These are phyloP conservation scores for Hypanus sabinus DNA, from an alignment of 2,113 vertebrate genomes.

Conservation along the genomic window DNA sequence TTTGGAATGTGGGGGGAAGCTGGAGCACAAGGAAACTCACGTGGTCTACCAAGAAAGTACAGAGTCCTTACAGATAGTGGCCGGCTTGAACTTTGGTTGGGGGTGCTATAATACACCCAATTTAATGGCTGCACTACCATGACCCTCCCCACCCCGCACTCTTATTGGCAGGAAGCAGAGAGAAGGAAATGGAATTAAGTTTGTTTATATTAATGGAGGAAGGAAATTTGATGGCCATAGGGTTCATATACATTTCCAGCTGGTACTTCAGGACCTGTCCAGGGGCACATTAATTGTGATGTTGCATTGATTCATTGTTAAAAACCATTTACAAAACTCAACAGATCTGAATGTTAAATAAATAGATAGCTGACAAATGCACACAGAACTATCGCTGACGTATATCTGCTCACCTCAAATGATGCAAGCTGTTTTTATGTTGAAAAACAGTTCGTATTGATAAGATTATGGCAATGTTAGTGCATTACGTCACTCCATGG, in stretches of 20 bases:
- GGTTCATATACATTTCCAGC: neutral
- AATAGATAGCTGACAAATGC: conserved; percentile 23
- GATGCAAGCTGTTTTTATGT: conserved; percentile 8
- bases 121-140: too few relatives aligned
- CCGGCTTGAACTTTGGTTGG: too few relatives aligned
- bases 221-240: too few relatives aligned
- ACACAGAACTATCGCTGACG: conserved; percentile 11
- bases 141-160: too few relatives aligned
- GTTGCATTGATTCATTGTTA: conserved; percentile 1
- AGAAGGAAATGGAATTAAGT: too few relatives aligned
- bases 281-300: neutral
- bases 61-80: too few relatives aligned
- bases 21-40: too few relatives aligned
- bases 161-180: too few relatives aligned
- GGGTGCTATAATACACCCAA: too few relatives aligned
- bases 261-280: neutral
- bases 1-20: too few relatives aligned
- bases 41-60: too few relatives aligned
- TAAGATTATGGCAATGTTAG: neutral
- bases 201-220: too few relatives aligned
- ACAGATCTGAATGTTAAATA: neutral
- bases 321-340: neutral
- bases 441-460: conserved; percentile 6
- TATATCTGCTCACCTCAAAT: conserved; percentile 7
- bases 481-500: neutral